Conservation (phyloP, 2,797 vertebrate species). For the Arrhamphus sclerolepis region DNA sequence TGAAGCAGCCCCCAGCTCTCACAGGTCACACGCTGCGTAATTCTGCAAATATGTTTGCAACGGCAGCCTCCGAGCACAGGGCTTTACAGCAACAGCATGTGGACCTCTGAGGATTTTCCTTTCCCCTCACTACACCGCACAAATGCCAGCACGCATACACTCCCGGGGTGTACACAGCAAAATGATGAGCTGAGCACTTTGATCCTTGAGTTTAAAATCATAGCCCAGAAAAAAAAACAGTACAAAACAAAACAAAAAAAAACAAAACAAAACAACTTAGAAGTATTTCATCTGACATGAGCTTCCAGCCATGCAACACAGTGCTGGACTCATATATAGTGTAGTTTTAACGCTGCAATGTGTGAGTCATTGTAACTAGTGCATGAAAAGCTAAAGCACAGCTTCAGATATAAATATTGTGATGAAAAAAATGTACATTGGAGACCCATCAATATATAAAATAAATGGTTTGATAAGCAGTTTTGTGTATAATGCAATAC, state of each 20-base stretch:
- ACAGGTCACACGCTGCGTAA: constrained; percentile 1
- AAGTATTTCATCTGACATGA: constrained; percentile 30
- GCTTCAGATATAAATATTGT: constrained; percentile 20
- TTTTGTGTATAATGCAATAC: constrained; percentile 13
- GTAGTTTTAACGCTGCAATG: constrained; percentile 13
- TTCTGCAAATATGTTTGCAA: constrained; percentile 14
- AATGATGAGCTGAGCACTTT: constrained; percentile 54
- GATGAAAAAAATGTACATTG: neutral
- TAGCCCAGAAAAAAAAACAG: constrained; percentile 26
- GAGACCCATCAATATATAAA: neutral
- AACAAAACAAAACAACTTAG: constrained; percentile 17
- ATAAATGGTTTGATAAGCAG: constrained; percentile 2
- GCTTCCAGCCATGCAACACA: constrained; percentile 23
- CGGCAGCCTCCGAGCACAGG: constrained; percentile 5
- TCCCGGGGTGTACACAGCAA: constrained; percentile 21
- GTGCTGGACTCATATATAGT: constrained; percentile 17
- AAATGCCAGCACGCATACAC: constrained; percentile 11
- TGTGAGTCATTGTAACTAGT: constrained; percentile 18
- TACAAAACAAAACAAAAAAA: too few relatives aligned
- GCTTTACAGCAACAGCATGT: constrained; percentile 16
- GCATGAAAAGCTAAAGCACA: constrained; percentile 3
- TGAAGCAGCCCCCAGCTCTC: constrained; percentile 2
- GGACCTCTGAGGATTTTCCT: constrained; percentile 36
- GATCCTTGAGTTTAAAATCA: constrained; percentile 52
- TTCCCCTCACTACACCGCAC: neutral